Evolutionary conservation across 2,888 invertebrate genomes (phyloP), one percentile per base, ranked within the genome.

Genomic region (Gisinianus flammeolus): DNA sequence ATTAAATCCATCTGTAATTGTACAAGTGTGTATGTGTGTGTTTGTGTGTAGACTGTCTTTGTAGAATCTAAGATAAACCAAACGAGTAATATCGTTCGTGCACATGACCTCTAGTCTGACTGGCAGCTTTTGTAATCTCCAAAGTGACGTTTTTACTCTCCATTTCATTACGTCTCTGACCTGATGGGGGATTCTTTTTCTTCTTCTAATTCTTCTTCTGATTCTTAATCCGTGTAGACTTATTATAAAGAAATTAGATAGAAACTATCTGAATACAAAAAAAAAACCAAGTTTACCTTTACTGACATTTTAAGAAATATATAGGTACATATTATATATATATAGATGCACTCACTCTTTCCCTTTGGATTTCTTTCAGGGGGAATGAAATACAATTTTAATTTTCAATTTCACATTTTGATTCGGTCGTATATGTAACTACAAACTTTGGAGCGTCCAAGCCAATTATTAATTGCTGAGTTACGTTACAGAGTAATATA

Each of bases 161-260:
- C 30, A 6, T 67, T 67, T 67, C 33, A 67, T 31, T 22, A n/a
- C 28, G 6, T 67, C n/a, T n/a, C n/a, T 24, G n/a, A n/a, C 58
- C 58, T n/a, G 22, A n/a, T 24, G 58, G 22, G n/a, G 58, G 22
- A 58, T 10, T 44, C 44, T 44, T 44, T 44, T 44, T 16, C 22
- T n/a, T 26, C 26, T 26, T n/a, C 62, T 64, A 22, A 10, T 24
- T n/a, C 58, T 69, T 58, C 19, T n/a, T n/a, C n/a, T n/a, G n/a
- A 62, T 56, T 72, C 62, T 33, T 72, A 58, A 62, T 72, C 72
- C 22, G 58, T 58, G 72, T 72, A 30, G 70, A 70, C 30, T 70
- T 70, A 54, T 54, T 70, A 26, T 44, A 70, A 12, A 54, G 70
- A 52, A 70, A 70, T 70, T 70, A 70, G 70, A 26, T 10, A n/a